Base-by-base conservation (phyloP, 2,797 vertebrate species). In the Artibeus jamaicensis region DNA sequence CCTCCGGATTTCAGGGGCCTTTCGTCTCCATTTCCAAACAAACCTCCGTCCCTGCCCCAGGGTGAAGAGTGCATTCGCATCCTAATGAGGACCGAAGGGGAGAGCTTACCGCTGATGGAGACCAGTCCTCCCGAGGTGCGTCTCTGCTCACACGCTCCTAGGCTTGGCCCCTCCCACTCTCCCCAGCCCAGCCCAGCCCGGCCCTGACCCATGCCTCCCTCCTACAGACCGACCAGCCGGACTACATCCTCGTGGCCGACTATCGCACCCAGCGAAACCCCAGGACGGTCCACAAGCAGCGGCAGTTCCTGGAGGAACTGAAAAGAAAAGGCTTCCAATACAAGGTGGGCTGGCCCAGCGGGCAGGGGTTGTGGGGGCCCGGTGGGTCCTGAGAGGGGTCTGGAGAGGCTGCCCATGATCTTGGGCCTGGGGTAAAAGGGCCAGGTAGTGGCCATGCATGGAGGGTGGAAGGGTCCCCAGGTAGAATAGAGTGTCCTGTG, bases 211-310 rank as follows among this genome's bases (percentile, higher is more conserved):
- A 1, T 2, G 9, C 29, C 14, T 6, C 7, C 48, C n/a, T 15
- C 68, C 76, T 57, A 37, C 65, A 92, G 91, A 10, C 48, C 0
- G 55, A 86, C 18, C 22, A 26, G 53, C 77, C 97, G 91, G 99
- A 99, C 97, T 99, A 98, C 0, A 97, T 99, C 87, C 98, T 99
- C 26, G 99, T 99, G 18, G 99, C 98, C 0, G 98, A 99, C 93
- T 95, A 46, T 0, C 96, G 70, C 0, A 93, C 98, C 21, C 92
- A 95, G 39, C 19, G 4, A 16, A 88, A 90, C 46, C 88, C 86
- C 0, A 59, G 95, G 86, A 96, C 98, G 94, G 37, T 67, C 44
- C 86, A 9, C 71, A 99, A 98, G 97, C 99, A 98, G 97, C 96
- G 6, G 1, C 98, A 96, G 55, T 99, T 99, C 97, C 98, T 99